phyloP scores from a whole-genome alignment of 2,888 invertebrate species.

The Cerastoderma edule region DNA sequence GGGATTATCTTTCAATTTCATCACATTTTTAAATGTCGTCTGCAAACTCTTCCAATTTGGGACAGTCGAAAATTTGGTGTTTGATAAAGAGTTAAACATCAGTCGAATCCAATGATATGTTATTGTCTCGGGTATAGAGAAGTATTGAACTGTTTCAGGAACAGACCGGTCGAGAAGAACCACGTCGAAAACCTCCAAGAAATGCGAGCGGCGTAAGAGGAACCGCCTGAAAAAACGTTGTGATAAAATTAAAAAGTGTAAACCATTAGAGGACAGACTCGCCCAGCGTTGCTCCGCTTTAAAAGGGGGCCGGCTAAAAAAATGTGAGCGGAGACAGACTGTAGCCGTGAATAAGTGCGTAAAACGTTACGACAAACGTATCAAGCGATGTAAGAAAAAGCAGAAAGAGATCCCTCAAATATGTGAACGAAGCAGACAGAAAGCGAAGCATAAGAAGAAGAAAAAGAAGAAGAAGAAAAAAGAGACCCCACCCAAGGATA shows the following conservation, averaged over 20 bases:
- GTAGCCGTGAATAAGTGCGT: conserved; percentile 35
- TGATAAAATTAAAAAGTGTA: conserved; percentile 47
- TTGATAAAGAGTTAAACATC: too few species aligned
- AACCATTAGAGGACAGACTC: conserved; percentile 44
- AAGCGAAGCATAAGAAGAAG: conserved; percentile 18
- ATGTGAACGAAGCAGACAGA: conserved; percentile 22
- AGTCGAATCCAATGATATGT: too few species aligned
- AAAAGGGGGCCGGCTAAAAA: conserved; percentile 25
- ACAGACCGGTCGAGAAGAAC: conserved; percentile 33
- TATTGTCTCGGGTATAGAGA: too few species aligned
- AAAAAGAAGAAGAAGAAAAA: too few species aligned
- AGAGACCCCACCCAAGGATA: too few species aligned
- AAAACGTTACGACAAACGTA: conserved; percentile 41
- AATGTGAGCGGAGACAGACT: conserved; percentile 51
- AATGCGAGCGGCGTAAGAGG: conserved; percentile 36
- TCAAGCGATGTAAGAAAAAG: conserved; percentile 32
- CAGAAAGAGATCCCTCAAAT: conserved; percentile 18
- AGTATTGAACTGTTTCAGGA: conserved; percentile 38
- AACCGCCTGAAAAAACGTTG: conserved; percentile 47
- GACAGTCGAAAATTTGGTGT: too few species aligned
- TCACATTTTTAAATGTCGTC: too few species aligned
- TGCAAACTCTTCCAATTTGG: too few species aligned
- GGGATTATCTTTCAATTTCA: too few species aligned
- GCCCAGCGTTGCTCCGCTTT: conserved; percentile 34
- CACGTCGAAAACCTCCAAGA: conserved; percentile 8